Conservation (phyloP, 2,113 vertebrate genomes). For the Arenaria interpres region DNA sequence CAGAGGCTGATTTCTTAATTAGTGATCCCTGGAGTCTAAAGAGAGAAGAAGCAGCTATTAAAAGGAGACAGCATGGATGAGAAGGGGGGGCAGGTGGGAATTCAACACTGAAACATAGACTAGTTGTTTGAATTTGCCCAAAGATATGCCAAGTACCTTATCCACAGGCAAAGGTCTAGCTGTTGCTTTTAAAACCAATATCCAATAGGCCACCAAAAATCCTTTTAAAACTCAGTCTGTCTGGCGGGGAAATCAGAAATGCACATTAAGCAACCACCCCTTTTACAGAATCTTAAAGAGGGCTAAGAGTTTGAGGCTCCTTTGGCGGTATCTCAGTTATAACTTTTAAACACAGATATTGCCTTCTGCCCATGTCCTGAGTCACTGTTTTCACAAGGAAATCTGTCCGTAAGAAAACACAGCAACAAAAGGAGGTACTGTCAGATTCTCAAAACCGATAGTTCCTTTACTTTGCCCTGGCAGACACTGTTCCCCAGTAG, state of each 20-base stretch:
- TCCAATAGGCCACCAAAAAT: not conserved
- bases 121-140: not conserved
- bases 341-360: not conserved
- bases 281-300: not conserved
- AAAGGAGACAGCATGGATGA: not conserved
- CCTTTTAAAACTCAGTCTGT: not conserved
- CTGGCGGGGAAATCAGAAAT: not conserved
- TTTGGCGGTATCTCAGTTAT: not conserved
- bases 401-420: not conserved
- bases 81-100: not conserved
- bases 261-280: not conserved
- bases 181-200: not conserved
- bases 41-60: not conserved
- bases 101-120: not conserved
- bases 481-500: not conserved
- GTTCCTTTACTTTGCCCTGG: not conserved
- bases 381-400: not conserved
- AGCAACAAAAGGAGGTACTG: not conserved
- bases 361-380: not conserved
- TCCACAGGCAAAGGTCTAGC: not conserved
- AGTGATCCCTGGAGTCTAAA: not conserved
- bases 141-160: not conserved
- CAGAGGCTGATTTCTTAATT: slow-evolving; percentile 26
- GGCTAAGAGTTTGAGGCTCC: not conserved
- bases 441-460: not conserved